Conservation (phyloP, 2,888 invertebrate species). For the Gymnosoma rotundatum region DNA sequence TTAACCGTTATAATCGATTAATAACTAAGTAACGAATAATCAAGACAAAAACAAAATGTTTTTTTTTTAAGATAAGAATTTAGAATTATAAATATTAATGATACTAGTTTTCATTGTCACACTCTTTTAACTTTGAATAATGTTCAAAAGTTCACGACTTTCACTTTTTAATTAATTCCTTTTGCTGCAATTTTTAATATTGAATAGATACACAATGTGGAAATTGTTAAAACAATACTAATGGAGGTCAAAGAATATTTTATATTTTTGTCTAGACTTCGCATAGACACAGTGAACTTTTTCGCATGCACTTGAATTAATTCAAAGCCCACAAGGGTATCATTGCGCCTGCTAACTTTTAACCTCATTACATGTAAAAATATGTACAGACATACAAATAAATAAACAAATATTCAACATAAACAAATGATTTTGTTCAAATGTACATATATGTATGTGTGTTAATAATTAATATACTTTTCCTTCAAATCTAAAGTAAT, state of each 20-base stretch:
- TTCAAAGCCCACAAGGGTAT: slow-evolving; percentile 68
- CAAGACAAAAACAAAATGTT: no score
- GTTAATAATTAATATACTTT: slow-evolving; percentile 39
- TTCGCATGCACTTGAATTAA: slow-evolving; percentile 70
- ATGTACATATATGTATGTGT: not conserved
- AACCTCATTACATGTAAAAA: slow-evolving; percentile 69
- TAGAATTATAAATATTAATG: no score
- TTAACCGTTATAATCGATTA: no score
- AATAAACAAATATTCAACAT: not conserved
- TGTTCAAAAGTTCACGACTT: slow-evolving; percentile 31
- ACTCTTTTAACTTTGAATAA: not conserved
- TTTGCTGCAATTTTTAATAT: slow-evolving; percentile 54
- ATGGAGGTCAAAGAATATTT: slow-evolving; percentile 74
- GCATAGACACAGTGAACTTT: slow-evolving; percentile 72
- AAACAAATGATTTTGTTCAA: not conserved
- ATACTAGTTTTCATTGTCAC: not conserved
- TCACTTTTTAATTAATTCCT: slow-evolving; percentile 58
- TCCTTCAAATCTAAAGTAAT: not conserved
- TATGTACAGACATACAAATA: not conserved
- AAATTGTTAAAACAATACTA: slow-evolving; percentile 69
- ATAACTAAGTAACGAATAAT: no score
- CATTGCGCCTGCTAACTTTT: slow-evolving; percentile 69
- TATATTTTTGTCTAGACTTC: slow-evolving; percentile 72
- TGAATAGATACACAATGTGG: slow-evolving; percentile 46
- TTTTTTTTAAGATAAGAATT: no score